Conservation (phyloP, 2,113 vertebrate species). For the Microtus pennsylvanicus region DNA sequence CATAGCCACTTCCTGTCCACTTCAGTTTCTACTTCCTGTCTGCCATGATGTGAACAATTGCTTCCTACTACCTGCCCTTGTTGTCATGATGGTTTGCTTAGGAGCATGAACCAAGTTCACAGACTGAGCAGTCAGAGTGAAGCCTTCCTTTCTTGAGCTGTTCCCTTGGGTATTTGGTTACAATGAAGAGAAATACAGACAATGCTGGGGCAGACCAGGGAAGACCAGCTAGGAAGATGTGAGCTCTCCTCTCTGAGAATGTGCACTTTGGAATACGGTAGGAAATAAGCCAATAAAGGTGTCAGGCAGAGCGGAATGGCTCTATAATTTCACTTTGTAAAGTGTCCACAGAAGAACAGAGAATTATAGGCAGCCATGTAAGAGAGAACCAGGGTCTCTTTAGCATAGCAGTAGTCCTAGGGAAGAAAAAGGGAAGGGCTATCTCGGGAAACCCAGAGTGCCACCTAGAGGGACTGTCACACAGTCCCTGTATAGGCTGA, state of each 20-base stretch:
- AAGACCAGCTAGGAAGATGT: neutral
- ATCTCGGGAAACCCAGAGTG: no score
- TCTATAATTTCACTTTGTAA: neutral
- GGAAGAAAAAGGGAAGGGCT: no score
- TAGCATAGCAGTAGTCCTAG: no score
- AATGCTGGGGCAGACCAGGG: neutral
- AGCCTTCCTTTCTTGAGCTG: neutral
- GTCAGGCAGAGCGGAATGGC: neutral
- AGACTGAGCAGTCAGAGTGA: neutral
- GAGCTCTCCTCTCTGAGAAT: no score
- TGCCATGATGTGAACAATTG: neutral
- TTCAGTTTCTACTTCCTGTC: neutral
- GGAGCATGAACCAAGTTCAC: no score
- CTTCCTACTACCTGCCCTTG: neutral
- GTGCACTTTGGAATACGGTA: neutral
- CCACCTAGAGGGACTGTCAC: neutral
- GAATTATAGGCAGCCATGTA: neutral
- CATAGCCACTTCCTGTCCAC: neutral
- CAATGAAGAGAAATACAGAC: neutral
- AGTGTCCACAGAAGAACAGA: neutral
- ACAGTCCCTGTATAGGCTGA: neutral
- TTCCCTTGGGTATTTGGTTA: neutral
- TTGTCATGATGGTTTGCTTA: neutral
- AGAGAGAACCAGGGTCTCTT: neutral
- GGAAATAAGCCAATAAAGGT: neutral